Evolutionary conservation across 2,888 invertebrate genomes (phyloP).

Genomic region (Dione juno): DNA sequence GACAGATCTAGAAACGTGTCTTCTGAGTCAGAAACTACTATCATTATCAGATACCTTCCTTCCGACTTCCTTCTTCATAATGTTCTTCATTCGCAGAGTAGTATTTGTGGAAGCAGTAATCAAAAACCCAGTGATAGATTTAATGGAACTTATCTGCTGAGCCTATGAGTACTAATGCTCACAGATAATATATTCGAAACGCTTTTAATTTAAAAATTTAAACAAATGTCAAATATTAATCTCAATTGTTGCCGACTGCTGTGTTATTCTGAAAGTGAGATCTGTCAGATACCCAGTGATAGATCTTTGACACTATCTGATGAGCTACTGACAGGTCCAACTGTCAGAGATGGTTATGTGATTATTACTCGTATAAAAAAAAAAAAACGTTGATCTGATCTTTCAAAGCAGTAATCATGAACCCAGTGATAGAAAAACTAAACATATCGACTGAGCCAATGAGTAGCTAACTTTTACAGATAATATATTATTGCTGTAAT

Average conservation of each 20-base stretch:
- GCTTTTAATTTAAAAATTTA: too few relatives aligned
- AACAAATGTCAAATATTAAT: too few relatives aligned
- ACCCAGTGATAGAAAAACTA: slow-evolving; percentile 46
- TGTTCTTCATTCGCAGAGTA: background rate
- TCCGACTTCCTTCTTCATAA: too few relatives aligned
- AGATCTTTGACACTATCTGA: slow-evolving; percentile 47
- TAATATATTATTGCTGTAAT: background rate
- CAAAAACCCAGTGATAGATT: slow-evolving; percentile 37
- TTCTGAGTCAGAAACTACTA: slow-evolving; percentile 41
- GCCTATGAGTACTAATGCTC: slow-evolving; percentile 38
- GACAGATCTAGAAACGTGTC: slow-evolving; percentile 45
- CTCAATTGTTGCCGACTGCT: too few relatives aligned
- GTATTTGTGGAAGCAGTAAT: slow-evolving; percentile 15
- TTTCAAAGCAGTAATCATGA: slow-evolving; percentile 39
- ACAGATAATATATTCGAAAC: slow-evolving; percentile 4
- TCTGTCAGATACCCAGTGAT: slow-evolving; percentile 56
- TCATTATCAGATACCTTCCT: background rate
- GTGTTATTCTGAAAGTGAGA: slow-evolving; percentile 16
- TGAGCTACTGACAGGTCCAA: slow-evolving; percentile 39
- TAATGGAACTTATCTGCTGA: slow-evolving; percentile 34
- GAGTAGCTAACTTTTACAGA: slow-evolving; percentile 33
- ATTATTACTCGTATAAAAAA: too few relatives aligned
- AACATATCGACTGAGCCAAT: slow-evolving; percentile 35
- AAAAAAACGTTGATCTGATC: background rate
- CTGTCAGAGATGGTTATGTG: slow-evolving; percentile 1